Conservation (phyloP, 2,797 vertebrate species). For the Antrozous pallidus region DNA sequence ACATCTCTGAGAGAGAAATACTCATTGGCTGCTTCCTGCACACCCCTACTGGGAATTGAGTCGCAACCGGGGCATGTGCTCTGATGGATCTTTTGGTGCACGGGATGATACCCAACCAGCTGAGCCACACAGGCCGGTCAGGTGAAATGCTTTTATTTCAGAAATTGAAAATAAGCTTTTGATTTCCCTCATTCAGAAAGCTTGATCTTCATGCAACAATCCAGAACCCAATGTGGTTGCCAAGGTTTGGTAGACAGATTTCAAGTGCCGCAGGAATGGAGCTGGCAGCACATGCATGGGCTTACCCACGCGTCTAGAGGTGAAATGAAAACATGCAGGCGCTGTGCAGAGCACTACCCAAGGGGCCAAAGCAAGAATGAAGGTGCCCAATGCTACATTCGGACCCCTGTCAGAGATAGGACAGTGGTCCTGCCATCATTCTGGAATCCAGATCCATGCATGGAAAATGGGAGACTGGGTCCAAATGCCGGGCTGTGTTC, state of each 20-base stretch:
- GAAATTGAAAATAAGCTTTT: slow-evolving; percentile 32
- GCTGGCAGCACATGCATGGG: neutral
- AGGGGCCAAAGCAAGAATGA: neutral
- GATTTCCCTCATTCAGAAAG: neutral
- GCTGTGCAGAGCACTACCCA: neutral
- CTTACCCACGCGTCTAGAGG: neutral
- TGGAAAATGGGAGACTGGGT: neutral
- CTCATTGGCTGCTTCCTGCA: too few species aligned
- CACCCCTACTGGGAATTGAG: too few species aligned
- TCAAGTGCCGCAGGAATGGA: neutral
- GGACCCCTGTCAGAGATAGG: neutral
- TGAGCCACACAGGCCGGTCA: too few species aligned
- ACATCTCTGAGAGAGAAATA: too few species aligned
- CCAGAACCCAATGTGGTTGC: neutral
- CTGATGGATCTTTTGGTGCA: too few species aligned
- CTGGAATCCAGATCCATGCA: neutral
- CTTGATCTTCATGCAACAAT: neutral
- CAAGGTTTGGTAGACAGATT: slow-evolving; percentile 9
- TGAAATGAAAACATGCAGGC: neutral
- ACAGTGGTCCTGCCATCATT: neutral
- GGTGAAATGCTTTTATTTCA: neutral
- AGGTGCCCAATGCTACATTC: too few species aligned
- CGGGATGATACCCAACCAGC: too few species aligned
- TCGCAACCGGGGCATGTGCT: too few species aligned
- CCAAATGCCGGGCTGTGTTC: neutral